These are phyloP conservation scores for Arenaria interpres DNA, from an alignment of 2,113 vertebrate genomes.

Conservation along the genomic window DNA sequence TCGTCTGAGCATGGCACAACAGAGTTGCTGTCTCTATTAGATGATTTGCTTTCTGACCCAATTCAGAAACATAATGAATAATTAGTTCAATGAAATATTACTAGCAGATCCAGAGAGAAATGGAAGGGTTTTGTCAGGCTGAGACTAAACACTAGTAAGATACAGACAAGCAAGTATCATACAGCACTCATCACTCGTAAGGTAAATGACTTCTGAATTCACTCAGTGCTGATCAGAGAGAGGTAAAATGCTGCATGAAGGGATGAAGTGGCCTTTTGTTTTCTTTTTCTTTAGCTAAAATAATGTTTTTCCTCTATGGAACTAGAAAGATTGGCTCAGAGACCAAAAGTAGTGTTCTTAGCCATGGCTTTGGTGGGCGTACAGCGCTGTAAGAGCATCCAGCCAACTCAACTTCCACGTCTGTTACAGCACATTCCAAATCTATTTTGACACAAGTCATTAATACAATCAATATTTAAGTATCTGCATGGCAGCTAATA, in stretches of 20 bases:
- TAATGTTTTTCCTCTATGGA: not conserved
- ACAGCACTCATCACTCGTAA: constrained; percentile 79
- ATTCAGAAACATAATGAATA: constrained; percentile 63
- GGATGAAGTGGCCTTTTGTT: not conserved
- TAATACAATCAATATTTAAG: not conserved
- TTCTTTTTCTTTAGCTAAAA: constrained; percentile 14
- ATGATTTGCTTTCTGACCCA: constrained; percentile 42
- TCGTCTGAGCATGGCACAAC: not conserved
- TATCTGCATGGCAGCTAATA: not conserved
- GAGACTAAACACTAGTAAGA: constrained; percentile 64
- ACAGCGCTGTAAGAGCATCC: not conserved
- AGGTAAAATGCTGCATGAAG: constrained; percentile 42
- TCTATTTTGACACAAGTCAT: not conserved
- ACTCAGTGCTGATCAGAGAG: constrained; percentile 73
- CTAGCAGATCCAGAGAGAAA: constrained; percentile 53
- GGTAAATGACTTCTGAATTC: constrained; percentile 80
- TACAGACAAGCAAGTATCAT: constrained; percentile 66
- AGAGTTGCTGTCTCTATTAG: constrained; percentile 34
- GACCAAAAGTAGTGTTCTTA: not conserved
- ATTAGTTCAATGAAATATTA: constrained; percentile 65
- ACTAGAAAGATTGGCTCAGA: not conserved
- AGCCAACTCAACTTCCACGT: not conserved
- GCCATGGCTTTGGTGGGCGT: not conserved
- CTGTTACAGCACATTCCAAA: not conserved
- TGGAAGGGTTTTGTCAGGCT: constrained; percentile 66